These are phyloP conservation scores for Smittia sp. DNA, from an alignment of 2,888 invertebrate species.

Conservation along the genomic window DNA sequence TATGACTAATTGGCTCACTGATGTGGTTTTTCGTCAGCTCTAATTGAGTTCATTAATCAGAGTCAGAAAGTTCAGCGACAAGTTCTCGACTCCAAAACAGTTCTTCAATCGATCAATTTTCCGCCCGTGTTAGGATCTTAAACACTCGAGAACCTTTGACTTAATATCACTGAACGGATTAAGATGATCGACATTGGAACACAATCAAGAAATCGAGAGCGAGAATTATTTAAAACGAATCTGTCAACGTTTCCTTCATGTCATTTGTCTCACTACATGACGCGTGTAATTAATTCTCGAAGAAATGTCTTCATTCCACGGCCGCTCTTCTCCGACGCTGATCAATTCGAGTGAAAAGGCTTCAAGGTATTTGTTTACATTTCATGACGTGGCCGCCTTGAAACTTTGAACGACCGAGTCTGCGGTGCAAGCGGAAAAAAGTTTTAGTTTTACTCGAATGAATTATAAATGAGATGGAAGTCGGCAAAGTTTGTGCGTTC, in stretches of 20 bases:
- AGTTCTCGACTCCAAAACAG: too few species aligned
- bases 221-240: conserved; percentile 17
- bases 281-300: conserved; percentile 35
- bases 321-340: neutral
- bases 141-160: neutral
- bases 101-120: too few species aligned
- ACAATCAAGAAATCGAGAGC: neutral
- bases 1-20: conserved; percentile 4
- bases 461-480: conserved; percentile 9
- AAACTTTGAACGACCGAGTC: neutral
- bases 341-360: neutral
- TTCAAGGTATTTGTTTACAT: conserved; percentile 23
- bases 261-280: conserved; percentile 38
- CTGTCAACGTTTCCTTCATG: conserved; percentile 38
- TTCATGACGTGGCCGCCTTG: conserved; percentile 13
- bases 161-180: conserved; percentile 5
- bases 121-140: neutral
- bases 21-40: neutral
- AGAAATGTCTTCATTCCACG: neutral
- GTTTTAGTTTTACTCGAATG: conserved; percentile 14
- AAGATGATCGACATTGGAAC: neutral
- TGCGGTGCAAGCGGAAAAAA: conserved; percentile 1
- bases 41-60: neutral
- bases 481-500: neutral
- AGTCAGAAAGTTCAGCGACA: too few species aligned